phyloP scores from a whole-genome alignment of 1,140 invertebrate genomes.

The Ladona fulva region DNA sequence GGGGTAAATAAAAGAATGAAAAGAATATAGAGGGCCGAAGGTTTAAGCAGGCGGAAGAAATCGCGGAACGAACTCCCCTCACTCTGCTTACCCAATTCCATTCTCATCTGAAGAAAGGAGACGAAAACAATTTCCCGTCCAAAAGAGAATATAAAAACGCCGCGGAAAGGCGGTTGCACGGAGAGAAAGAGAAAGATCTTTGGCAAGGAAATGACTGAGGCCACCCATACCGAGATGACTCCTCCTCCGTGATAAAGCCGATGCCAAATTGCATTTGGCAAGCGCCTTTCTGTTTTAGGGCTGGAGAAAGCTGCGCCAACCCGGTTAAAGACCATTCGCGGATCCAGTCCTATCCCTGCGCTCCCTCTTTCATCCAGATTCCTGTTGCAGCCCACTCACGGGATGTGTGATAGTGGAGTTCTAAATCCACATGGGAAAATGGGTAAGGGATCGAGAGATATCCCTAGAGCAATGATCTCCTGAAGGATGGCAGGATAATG shows the following conservation, averaged over 20 bases:
- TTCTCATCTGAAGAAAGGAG: too few species aligned
- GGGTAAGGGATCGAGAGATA: background rate
- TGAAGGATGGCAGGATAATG: too few species aligned
- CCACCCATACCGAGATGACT: too few species aligned
- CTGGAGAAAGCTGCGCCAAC: background rate
- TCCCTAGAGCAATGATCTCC: background rate
- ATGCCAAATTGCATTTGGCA: slow-evolving; percentile 4
- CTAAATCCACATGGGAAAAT: background rate
- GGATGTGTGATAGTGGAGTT: background rate
- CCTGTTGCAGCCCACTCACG: too few species aligned
- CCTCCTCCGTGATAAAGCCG: background rate
- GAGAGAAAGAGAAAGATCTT: background rate
- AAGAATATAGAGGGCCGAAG: too few species aligned
- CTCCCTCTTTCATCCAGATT: background rate
- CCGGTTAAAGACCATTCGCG: background rate
- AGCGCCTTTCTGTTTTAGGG: background rate
- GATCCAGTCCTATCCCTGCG: background rate
- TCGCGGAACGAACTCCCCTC: too few species aligned
- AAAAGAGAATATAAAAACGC: background rate
- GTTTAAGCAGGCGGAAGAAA: too few species aligned
- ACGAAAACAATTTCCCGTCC: background rate
- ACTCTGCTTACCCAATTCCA: too few species aligned
- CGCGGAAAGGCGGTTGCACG: background rate
- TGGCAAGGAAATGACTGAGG: background rate
- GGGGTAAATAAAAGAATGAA: too few species aligned